Evolutionary conservation across 2,888 invertebrate genomes (phyloP).

Genomic region (Platycheirus rosarum): DNA sequence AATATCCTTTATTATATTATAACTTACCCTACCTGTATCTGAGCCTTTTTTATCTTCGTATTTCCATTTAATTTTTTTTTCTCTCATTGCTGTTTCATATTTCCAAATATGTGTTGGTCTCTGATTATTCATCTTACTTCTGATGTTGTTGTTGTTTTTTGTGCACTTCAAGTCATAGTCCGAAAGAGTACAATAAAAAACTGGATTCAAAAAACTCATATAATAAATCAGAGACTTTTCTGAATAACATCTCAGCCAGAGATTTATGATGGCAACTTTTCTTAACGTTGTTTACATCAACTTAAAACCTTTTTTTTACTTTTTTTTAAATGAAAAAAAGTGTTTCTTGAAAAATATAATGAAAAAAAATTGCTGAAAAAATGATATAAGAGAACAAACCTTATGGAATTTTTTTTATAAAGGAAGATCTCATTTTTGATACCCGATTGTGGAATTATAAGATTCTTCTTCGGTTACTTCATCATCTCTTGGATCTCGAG

Average conservation of each 20-base stretch:
- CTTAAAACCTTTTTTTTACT: conserved; percentile 66
- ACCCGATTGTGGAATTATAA: conserved; percentile 63
- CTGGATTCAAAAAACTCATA: conserved; percentile 57
- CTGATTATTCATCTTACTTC: conserved; percentile 17
- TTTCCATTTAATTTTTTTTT: neutral
- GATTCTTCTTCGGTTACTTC: conserved; percentile 44
- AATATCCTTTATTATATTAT: too few relatives aligned
- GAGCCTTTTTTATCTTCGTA: too few relatives aligned
- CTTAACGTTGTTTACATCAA: conserved; percentile 76
- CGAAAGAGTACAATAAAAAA: conserved; percentile 56
- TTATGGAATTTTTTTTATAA: conserved; percentile 49
- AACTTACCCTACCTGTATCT: too few relatives aligned
- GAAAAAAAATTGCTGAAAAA: conserved; percentile 63
- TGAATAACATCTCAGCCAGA: conserved; percentile 75
- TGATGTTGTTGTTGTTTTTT: conserved; percentile 23
- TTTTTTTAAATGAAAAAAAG: conserved; percentile 42
- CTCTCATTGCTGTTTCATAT: conserved; percentile 21
- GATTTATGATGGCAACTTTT: conserved; percentile 75
- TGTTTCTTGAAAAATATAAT: conserved; percentile 48
- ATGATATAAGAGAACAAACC: conserved; percentile 69
- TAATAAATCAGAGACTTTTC: conserved; percentile 76
- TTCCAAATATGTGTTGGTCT: conserved; percentile 42
- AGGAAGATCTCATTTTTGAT: conserved; percentile 70
- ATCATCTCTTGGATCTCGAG: conserved; percentile 9
- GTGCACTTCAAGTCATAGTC: conserved; percentile 52